Evolutionary conservation across 2,113 vertebrate genomes (phyloP), one percentile per base, ranked within the genome.

Genomic region (Toxostoma redivivum): DNA sequence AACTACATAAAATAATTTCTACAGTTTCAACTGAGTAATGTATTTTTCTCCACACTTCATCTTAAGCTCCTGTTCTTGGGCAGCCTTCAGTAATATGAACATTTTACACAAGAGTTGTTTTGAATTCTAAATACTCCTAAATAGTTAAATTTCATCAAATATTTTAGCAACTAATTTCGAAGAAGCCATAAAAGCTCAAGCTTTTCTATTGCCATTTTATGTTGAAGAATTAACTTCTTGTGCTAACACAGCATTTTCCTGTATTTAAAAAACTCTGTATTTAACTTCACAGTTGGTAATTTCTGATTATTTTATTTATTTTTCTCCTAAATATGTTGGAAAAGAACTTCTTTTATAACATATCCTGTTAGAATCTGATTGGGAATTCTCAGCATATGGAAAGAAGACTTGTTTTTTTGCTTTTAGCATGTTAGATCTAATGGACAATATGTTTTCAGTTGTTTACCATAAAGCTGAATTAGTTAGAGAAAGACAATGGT

Each of bases 1-100:
- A 91, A 95, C n/a, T 65, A 58, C 15, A 47, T 56, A 33, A 72
- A 88, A 82, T 91, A 67, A 94, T 90, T 95, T 90, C 66, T 56
- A 61, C 17, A 50, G 54, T 51, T 85, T 87, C 3, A 4, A 53
- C 33, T 44, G n/a, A 76, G 38, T 61, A 85, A 94, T 72, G 25
- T 17, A n/a, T 71, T 92, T 91, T 93, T 70, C 64, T 57, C 48
- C 16, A 50, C 1, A 5, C 31, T 78, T 37, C n/a, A 64, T 60
- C 62, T 79, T 66, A 79, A 87, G 37, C 12, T 83, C n/a, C 40
- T 71, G 22, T 73, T 84, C 28, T 80, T 90, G 71, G 28, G 72
- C 40, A 94, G 37, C 72, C 28, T 77, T 94, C 31, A 67, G 65
- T 53, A 76, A 86, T 7, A n/a, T 5, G 20, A 67, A 17, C 40